Percentiles rank a stretch among this genome's conserved stretches.
Evolutionary conservation across 2,888 invertebrate species (phyloP).

Genomic region (Mythimna loreyi): DNA sequence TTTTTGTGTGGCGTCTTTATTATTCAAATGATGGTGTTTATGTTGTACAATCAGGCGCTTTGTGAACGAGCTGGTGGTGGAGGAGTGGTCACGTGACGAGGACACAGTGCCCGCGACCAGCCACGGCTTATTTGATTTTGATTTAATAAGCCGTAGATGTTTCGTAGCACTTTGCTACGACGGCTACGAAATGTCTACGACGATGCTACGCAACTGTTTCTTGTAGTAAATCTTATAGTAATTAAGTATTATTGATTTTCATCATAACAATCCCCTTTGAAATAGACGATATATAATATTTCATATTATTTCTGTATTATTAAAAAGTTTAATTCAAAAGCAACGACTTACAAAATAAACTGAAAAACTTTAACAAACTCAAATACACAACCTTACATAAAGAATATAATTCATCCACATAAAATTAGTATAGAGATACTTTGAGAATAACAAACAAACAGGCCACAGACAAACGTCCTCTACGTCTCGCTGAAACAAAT

Average conservation of each 20-base stretch:
- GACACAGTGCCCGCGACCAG: background rate
- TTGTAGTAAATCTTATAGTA: background rate
- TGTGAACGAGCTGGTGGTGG: constrained; percentile 19
- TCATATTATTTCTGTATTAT: no score
- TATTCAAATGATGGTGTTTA: constrained; percentile 71
- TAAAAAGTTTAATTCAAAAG: background rate
- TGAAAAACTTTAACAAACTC: background rate
- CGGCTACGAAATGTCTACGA: constrained; percentile 65
- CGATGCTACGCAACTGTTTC: background rate
- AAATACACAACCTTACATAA: background rate
- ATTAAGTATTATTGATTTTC: background rate
- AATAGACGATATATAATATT: background rate
- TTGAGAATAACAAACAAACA: constrained; percentile 49
- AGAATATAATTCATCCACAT: constrained; percentile 25
- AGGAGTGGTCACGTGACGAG: background rate
- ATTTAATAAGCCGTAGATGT: constrained; percentile 55
- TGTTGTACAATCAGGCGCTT: constrained; percentile 58
- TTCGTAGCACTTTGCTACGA: constrained; percentile 68
- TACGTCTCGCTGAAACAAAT: constrained; percentile 71
- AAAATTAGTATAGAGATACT: constrained; percentile 39
- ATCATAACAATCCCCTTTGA: background rate
- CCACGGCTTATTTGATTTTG: constrained; percentile 30
- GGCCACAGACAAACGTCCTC: constrained; percentile 53
- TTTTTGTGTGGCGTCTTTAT: constrained; percentile 70
- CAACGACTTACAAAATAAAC: background rate